These are phyloP conservation scores for Pollimyrus isidori DNA, from an alignment of 2,113 vertebrate genomes.

Conservation along the genomic window DNA sequence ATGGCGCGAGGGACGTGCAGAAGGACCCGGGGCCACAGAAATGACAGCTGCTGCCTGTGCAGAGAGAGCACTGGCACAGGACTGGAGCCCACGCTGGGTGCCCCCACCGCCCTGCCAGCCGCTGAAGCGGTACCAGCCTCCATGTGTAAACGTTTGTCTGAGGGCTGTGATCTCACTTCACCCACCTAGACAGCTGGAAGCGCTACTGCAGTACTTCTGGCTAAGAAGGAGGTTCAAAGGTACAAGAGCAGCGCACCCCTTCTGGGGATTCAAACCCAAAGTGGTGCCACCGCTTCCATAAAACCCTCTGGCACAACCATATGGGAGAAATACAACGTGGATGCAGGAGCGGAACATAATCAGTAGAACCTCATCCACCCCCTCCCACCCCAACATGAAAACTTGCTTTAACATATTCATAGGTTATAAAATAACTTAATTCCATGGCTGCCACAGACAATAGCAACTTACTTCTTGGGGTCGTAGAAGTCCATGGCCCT, in stretches of 20 bases:
- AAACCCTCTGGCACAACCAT: not conserved
- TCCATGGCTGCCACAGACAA: not conserved
- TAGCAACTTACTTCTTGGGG: slow-evolving; percentile 73
- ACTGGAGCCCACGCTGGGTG: not conserved
- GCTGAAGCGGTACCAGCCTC: not conserved
- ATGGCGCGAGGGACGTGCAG: not conserved
- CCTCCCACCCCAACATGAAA: not conserved
- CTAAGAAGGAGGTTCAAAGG: not conserved
- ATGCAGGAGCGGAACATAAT: not conserved
- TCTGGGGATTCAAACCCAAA: not conserved
- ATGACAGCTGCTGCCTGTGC: too few species aligned
- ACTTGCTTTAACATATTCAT: not conserved
- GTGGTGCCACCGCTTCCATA: not conserved
- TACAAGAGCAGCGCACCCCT: not conserved
- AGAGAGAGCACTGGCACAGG: too few species aligned
- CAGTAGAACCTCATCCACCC: not conserved
- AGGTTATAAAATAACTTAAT: not conserved
- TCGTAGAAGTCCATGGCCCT: slow-evolving; percentile 94
- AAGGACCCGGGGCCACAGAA: too few species aligned
- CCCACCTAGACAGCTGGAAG: not conserved
- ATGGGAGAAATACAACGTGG: not conserved
- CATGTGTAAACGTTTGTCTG: not conserved
- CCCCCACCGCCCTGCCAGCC: not conserved
- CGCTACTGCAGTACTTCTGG: not conserved
- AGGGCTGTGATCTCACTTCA: not conserved